Conservation (phyloP, 1,140 invertebrate species). For the Oryctes rhinoceros region DNA sequence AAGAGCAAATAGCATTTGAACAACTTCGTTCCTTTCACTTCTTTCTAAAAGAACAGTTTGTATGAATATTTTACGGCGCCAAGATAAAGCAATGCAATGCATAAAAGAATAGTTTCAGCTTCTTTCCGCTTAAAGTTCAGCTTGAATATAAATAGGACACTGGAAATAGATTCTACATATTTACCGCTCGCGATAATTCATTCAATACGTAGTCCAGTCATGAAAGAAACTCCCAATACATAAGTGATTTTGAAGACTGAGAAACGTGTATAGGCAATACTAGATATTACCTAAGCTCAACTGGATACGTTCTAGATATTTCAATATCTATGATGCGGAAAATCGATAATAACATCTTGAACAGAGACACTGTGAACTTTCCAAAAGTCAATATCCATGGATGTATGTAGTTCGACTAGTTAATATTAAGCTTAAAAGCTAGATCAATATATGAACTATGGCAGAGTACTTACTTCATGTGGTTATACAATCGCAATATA, state of each 20-base stretch:
- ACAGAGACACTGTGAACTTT: too few relatives aligned
- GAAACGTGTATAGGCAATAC: too few relatives aligned
- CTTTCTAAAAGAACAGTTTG: conserved; percentile 29
- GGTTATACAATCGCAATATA: too few relatives aligned
- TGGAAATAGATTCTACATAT: conserved; percentile 19
- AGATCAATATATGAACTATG: too few relatives aligned
- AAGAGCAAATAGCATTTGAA: conserved; percentile 29
- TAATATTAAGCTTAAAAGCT: too few relatives aligned
- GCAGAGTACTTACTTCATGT: too few relatives aligned
- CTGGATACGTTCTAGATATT: too few relatives aligned
- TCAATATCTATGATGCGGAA: too few relatives aligned
- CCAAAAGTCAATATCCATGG: too few relatives aligned
- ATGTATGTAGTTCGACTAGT: too few relatives aligned
- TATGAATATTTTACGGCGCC: conserved; percentile 28
- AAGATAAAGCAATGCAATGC: conserved; percentile 32
- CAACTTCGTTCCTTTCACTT: conserved; percentile 27
- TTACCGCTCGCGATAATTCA: conserved; percentile 14
- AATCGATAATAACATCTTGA: too few relatives aligned
- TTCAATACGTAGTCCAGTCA: background rate
- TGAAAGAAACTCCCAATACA: background rate
- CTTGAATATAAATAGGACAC: conserved; percentile 35
- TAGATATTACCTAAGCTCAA: too few relatives aligned
- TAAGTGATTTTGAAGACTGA: background rate
- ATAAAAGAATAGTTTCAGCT: conserved; percentile 33
- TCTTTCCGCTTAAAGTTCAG: conserved; percentile 29